Conservation (phyloP, 2,113 vertebrate genomes). For the Acanthochromis polyacanthus region DNA sequence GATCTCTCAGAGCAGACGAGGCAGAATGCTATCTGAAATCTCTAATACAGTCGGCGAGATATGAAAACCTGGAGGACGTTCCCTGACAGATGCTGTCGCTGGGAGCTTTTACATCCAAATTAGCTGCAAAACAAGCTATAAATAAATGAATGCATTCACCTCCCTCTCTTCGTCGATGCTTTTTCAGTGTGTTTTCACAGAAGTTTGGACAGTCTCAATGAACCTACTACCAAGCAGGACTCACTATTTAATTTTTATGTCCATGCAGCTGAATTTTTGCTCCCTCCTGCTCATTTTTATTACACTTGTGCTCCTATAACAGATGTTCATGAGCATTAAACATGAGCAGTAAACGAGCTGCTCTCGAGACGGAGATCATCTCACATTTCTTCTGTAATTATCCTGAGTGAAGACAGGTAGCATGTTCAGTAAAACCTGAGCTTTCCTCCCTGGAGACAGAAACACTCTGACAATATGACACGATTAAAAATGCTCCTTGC, state of each 20-base stretch:
- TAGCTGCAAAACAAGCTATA: not conserved
- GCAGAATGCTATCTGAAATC: not conserved
- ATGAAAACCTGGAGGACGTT: conserved; percentile 8
- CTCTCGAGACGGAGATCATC: conserved; percentile 14
- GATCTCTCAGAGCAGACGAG: conserved; percentile 27
- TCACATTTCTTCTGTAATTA: conserved; percentile 19
- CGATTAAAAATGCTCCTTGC: not conserved
- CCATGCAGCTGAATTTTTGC: not conserved
- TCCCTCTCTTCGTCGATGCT: not conserved
- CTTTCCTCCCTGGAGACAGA: conserved; percentile 2
- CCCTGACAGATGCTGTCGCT: not conserved
- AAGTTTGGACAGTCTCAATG: conserved; percentile 4
- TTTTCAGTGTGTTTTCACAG: too few relatives aligned
- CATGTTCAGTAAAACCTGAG: not conserved
- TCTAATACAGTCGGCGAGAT: not conserved
- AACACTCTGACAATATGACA: not conserved
- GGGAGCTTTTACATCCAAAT: not conserved
- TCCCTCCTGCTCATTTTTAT: not conserved
- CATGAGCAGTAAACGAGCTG: not conserved
- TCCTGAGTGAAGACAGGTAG: not conserved
- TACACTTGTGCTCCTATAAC: not conserved
- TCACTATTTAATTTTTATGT: not conserved
- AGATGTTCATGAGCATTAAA: conserved; percentile 14
- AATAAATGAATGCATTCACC: not conserved
- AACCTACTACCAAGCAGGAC: not conserved